Percentiles rank a stretch among this genome's conserved stretches.
These are phyloP conservation scores for Plutella xylostella DNA, from an alignment of 2,888 invertebrate species.

Conservation along the genomic window DNA sequence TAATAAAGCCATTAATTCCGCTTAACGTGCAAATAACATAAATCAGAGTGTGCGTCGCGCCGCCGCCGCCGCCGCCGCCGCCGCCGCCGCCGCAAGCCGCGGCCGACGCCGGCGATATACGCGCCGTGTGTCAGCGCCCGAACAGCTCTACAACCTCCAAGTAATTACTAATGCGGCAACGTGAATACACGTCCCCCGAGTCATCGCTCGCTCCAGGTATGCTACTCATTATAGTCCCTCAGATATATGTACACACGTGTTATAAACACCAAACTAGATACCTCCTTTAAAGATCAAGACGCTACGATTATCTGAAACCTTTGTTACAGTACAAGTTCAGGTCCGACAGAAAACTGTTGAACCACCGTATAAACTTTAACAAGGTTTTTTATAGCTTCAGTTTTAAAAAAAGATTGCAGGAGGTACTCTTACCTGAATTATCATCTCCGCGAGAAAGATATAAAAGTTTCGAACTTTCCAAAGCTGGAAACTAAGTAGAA, in stretches of 20 bases:
- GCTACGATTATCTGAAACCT: too few species aligned
- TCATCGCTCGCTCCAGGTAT: too few species aligned
- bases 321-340: too few species aligned
- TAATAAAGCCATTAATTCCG: constrained; percentile 68
- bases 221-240: too few species aligned
- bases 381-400: background rate
- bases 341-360: too few species aligned
- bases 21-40: constrained; percentile 68
- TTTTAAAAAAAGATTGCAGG: background rate
- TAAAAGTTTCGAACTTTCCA: constrained; percentile 5
- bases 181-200: too few species aligned
- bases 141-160: too few species aligned
- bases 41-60: constrained; percentile 53
- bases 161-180: too few species aligned
- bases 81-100: constrained; percentile 22
- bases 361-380: background rate
- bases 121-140: background rate
- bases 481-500: constrained; percentile 10
- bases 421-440: constrained; percentile 1
- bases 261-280: too few species aligned
- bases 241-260: too few species aligned
- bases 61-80: constrained; percentile 21
- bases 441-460: constrained; percentile 3
- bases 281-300: too few species aligned
- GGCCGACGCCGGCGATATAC: constrained; percentile 16